Percentiles rank a stretch among this genome's conserved stretches.
Conservation (phyloP, 1,140 invertebrate genomes). For the Magallana ariakensis region DNA sequence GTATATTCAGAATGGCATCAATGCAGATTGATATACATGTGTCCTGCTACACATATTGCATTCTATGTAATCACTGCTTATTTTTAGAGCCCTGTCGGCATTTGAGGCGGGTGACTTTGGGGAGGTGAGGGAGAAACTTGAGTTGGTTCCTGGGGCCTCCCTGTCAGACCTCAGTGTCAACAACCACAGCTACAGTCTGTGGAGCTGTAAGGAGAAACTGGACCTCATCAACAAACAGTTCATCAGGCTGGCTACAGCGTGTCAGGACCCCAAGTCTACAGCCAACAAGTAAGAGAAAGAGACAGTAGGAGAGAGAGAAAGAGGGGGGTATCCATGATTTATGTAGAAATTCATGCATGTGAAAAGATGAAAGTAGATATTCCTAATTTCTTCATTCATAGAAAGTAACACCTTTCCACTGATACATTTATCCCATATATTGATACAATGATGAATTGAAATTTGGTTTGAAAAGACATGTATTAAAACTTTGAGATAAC, state of each 20-base stretch:
- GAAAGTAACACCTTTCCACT: no score
- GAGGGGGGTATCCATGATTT: no score
- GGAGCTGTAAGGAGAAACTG: constrained; percentile 66
- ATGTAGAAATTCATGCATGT: no score
- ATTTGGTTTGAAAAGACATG: no score
- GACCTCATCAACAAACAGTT: constrained; percentile 69
- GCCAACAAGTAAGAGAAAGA: constrained; percentile 62
- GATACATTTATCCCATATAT: no score
- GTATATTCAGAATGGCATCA: no score
- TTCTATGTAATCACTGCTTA: background rate
- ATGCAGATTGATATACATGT: no score
- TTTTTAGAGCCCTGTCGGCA: constrained; percentile 70
- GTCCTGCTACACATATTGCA: no score
- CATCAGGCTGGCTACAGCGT: constrained; percentile 65
- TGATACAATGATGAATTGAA: no score
- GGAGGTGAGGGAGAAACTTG: constrained; percentile 67
- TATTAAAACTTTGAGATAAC: no score
- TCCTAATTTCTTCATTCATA: no score
- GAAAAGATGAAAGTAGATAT: no score
- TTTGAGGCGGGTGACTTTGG: constrained; percentile 71
- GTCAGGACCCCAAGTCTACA: constrained; percentile 65
- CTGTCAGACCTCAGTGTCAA: constrained; percentile 59
- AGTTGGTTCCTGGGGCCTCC: constrained; percentile 71
- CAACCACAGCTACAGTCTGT: constrained; percentile 50
- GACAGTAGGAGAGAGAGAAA: background rate